Evolutionary conservation across 2,113 vertebrate species (phyloP).

Genomic region (Spermophilus dauricus): DNA sequence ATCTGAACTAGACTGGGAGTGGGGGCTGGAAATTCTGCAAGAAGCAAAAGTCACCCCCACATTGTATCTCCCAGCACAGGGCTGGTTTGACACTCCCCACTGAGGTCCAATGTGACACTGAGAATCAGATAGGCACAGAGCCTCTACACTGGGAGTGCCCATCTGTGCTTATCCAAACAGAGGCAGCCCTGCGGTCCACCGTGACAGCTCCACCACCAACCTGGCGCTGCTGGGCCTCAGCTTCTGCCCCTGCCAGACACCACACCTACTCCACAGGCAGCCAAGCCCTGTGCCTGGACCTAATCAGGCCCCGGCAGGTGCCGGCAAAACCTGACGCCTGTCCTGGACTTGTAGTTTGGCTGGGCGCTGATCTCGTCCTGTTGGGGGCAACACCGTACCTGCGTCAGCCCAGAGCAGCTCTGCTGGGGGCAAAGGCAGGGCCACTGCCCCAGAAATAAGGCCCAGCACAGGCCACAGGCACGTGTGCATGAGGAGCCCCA

Average conservation of each 20-base stretch:
- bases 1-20: rapidly evolving
- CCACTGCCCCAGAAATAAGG: background rate
- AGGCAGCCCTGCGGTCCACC: background rate
- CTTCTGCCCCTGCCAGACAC: background rate
- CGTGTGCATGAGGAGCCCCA: background rate
- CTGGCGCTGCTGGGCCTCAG: background rate
- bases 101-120: background rate
- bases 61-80: background rate
- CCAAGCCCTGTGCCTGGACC: rapidly evolving
- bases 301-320: background rate
- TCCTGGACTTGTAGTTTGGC: background rate
- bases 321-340: background rate
- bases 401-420: background rate
- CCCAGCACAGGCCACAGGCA: background rate
- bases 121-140: background rate
- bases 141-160: background rate
- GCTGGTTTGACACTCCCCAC: rapidly evolving
- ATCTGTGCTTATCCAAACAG: background rate
- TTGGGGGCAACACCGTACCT: background rate
- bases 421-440: rapidly evolving
- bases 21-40: too few relatives aligned
- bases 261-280: background rate
- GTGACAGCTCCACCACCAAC: background rate
- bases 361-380: rapidly evolving
- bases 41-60: background rate